Base-by-base conservation (phyloP, 2,797 vertebrate genomes). In the Acipenser oxyrinchus region DNA sequence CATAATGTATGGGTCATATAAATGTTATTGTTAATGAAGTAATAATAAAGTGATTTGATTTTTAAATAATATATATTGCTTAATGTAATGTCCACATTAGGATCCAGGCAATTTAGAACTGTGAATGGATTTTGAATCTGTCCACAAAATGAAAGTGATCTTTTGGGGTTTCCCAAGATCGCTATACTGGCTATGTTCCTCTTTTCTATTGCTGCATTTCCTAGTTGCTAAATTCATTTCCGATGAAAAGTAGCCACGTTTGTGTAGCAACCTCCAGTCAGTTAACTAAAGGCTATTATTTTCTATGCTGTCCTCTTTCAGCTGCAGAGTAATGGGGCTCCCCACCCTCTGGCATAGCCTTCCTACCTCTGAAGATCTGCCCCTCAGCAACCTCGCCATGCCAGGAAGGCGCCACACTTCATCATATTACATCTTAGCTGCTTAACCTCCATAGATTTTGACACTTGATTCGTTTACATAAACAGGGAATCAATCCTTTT, bases 321-420 rank as follows among this genome's bases (percentile, higher is more conserved):
- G 81, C 81, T 81, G 75, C 81, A 86, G 85, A 86, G 75, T 67
- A 83, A 72, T 74, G 74, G 10, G 62, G 69, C 68, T 68, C 74
- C 75, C 69, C 71, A 71, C 78, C 51, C 81, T 74, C 8, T 61
- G 72, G 58, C 68, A 71, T 1, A 5, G 65, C 48, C 58, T 66
- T 51, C 37, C 10, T 10, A 57, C 59, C 9, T 59, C 70, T 64
- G 77, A 84, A 71, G 79, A 78, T 37, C 75, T 72, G 8, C 75
- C 68, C 68, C 71, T 53, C 62, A 70, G 75, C 66, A 78, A 76
- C 60, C 74, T 78, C 11, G 10, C 23, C 51, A 68, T 9, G 48
- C 6, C 66, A 53, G 60, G 66, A 62, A 67, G 15, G 12, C 2
- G 52, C 52, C 52, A 9, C 6, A 9, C 52, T 11, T 9, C 9